Evolutionary conservation across 1,140 invertebrate species (phyloP), one percentile per base, ranked within the genome.

Genomic region (Heterodera schachtii): DNA sequence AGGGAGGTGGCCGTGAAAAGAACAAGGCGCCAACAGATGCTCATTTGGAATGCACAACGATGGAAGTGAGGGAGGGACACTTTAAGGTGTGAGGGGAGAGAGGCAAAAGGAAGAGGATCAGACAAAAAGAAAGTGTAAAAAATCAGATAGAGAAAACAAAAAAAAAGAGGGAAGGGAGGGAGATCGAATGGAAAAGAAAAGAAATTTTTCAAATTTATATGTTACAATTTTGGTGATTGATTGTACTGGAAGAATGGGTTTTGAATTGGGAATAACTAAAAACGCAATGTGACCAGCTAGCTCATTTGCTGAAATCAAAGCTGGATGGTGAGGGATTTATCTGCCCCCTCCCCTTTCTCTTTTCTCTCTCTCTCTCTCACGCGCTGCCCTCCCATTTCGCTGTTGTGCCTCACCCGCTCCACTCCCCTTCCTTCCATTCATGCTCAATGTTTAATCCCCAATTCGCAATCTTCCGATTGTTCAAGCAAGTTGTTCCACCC

Each of bases 21-120:
- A 6, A 31, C 31, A 46, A 41, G 31, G 69, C 69, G 69, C 69
- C 69, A 31, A 31, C 31, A 71, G 69, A 71, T 71, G 69, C 69
- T 71, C 69, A 71, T 71, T 71, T 71, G 67, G 67, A 69, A 71
- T 71, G 69, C 69, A 71, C 69, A 31, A 71, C 8, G 69, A 43
- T 9, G 21, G 21, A 11, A 13, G 69, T n/a, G 69, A n/a, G 69
- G 21, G 69, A n/a, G 69, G 69, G 69, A 31, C 69, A 71, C 69
- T 71, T 71, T 9, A 43, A 46, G 69, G 69, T 41, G 57, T 71
- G 69, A 43, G 21, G 69, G 21, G 49, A 52, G 69, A 31, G 31
- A 3, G 69, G 31, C 19, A 16, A 19, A 5, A 71, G 69, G 69
- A 69, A 19, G 73, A 5, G 74, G 49, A 52, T 52, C 49, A 52